Conservation (phyloP, 2,113 vertebrate genomes). For the Gambusia holbrooki region DNA sequence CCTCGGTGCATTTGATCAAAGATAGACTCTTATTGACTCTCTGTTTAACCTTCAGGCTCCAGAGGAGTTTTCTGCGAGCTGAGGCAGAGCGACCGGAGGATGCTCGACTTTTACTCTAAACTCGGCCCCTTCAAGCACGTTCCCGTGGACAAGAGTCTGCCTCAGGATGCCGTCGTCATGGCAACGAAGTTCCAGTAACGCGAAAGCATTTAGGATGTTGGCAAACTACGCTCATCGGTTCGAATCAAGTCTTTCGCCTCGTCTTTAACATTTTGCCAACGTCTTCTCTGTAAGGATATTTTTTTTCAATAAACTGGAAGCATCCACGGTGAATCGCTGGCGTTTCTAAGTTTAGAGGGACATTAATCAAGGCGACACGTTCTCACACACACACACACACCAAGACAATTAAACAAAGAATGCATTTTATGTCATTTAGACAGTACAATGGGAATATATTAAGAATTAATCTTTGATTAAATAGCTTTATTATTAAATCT, state of each 20-base stretch:
- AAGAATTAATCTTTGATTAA: conserved; percentile 43
- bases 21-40: not conserved
- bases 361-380: not conserved
- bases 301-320: not conserved
- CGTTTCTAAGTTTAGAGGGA: not conserved
- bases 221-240: not conserved
- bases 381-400: not conserved
- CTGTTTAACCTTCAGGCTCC: conserved; percentile 82
- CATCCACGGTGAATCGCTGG: not conserved
- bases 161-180: conserved; percentile 88
- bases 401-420: conserved; percentile 2
- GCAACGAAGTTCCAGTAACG: conserved; percentile 72
- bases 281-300: not conserved
- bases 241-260: not conserved
- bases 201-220: not conserved
- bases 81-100: conserved; percentile 88
- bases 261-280: not conserved
- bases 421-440: conserved; percentile 21
- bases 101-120: conserved; percentile 91
- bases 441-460: conserved; percentile 49
- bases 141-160: conserved; percentile 84
- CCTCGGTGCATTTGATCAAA: not conserved
- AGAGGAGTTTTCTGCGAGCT: conserved; percentile 93
- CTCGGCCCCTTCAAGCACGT: conserved; percentile 88
- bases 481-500: conserved; percentile 17